Percentiles rank a stretch among this genome's conserved stretches.
Conservation (phyloP, 1,140 invertebrate genomes). For the Cepaea nemoralis region DNA sequence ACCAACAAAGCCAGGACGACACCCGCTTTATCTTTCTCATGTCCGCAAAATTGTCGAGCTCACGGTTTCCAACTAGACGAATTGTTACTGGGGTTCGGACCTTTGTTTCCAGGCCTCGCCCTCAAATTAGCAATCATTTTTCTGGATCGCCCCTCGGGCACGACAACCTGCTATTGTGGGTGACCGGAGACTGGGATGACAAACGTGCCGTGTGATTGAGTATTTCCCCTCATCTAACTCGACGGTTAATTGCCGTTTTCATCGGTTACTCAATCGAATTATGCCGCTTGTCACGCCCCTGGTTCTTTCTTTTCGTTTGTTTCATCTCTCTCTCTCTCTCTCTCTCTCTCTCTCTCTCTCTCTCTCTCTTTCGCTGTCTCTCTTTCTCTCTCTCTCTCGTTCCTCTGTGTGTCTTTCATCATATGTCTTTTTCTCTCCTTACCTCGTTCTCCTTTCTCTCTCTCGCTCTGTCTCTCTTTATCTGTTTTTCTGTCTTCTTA, state of each 20-base stretch:
- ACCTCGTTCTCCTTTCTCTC: too few species aligned
- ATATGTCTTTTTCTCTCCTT: too few species aligned
- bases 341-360: too few species aligned
- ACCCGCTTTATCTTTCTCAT: neutral
- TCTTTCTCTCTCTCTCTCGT: too few species aligned
- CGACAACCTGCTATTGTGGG: constrained; percentile 17
- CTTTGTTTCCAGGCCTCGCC: constrained; percentile 6
- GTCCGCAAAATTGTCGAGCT: neutral
- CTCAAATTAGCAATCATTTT: constrained; percentile 16
- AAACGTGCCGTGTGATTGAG: neutral
- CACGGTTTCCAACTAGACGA: neutral
- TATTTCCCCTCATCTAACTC: neutral
- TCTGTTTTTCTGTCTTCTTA: too few species aligned
- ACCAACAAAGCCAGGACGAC: neutral
- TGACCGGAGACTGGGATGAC: neutral
- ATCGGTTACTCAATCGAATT: constrained; percentile 13
- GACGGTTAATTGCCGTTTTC: constrained; percentile 9
- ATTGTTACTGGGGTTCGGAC: neutral
- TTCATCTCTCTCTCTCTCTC: neutral
- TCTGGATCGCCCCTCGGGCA: neutral
- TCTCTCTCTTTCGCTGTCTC: too few species aligned
- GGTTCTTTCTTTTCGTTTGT: neutral
- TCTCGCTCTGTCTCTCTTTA: too few species aligned
- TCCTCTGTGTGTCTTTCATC: too few species aligned
- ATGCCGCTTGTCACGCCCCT: neutral